Base-by-base conservation (phyloP, 2,888 invertebrate species). In the Formica aserva region DNA sequence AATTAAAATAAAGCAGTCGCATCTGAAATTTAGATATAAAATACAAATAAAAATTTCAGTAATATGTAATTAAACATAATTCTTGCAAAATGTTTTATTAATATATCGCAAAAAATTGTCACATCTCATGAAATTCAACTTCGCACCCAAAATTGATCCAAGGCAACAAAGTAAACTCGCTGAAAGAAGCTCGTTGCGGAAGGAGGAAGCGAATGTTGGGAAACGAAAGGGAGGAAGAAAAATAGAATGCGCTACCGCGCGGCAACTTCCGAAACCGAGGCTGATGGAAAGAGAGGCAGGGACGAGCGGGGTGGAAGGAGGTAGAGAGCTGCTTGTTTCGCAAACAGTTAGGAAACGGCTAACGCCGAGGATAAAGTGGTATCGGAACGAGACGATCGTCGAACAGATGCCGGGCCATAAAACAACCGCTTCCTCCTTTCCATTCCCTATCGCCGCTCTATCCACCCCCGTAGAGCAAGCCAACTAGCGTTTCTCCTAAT, bases 371-470 rank as follows among this genome's bases (percentile, higher is more conserved):
- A 94, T 94, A 94, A 94, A 94, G 94, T 94, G 94, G 94, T 94
- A 94, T 94, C 94, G 94, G 94, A 94, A 94, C 94, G 94, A 94
- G 94, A 94, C 94, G 94, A 94, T 94, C 94, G 94, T 94, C 94
- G 94, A 94, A 94, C 94, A 94, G 94, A 94, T 94, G 94, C 94
- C 92, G 93, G 92, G 93, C 93, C 93, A 94, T 94, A 94, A 94
- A 94, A 94, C 94, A 94, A 94, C 92, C 93, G 91, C 94, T 94
- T 93, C 92, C 93, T 92, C 91, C 90, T 93, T 92, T 93, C 93
- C 90, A 91, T 88, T 86, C 87, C 86, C 91, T 87, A 86, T 88
- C 91, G 78, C 71, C 71, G 90, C 86, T 86, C 90, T 87, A 91
- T 89, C 91, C 89, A 90, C 88, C 87, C 90, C 91, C 91, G 87